Conservation (phyloP, 2,113 vertebrate genomes). For the Nothoprocta pentlandii region DNA sequence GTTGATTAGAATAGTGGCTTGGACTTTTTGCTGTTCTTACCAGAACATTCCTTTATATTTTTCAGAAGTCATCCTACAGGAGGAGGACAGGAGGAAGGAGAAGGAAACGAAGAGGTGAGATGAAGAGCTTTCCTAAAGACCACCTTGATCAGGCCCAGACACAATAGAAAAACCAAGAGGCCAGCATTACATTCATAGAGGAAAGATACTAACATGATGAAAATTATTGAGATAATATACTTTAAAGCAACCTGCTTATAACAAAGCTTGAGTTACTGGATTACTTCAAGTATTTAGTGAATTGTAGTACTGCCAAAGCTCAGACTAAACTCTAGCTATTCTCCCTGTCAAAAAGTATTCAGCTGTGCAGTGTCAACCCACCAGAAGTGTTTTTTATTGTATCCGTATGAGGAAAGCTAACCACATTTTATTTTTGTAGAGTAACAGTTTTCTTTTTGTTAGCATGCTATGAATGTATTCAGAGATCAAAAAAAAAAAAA, state of each 20-base stretch:
- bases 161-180: background rate
- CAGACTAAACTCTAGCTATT: conserved; percentile 56
- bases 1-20: background rate
- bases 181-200: background rate
- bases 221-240: conserved; percentile 27
- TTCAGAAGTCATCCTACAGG: background rate
- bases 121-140: background rate
- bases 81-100: background rate
- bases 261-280: conserved; percentile 51
- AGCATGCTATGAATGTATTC: conserved; percentile 34
- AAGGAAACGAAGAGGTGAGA: background rate
- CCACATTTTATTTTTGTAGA: conserved; percentile 17
- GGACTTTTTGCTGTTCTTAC: background rate
- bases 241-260: conserved; percentile 49
- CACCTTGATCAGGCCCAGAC: background rate
- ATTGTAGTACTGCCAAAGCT: conserved; percentile 58
- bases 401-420: conserved; percentile 31
- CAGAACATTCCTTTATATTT: background rate
- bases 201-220: background rate
- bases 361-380: conserved; percentile 63
- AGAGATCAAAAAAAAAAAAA: conserved; percentile 43
- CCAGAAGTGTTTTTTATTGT: conserved; percentile 60
- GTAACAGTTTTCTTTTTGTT: conserved; percentile 59
- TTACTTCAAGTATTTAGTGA: conserved; percentile 68
- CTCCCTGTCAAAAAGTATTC: conserved; percentile 59